phyloP scores from a whole-genome alignment of 2,888 invertebrate genomes.

The Molanna angustata region DNA sequence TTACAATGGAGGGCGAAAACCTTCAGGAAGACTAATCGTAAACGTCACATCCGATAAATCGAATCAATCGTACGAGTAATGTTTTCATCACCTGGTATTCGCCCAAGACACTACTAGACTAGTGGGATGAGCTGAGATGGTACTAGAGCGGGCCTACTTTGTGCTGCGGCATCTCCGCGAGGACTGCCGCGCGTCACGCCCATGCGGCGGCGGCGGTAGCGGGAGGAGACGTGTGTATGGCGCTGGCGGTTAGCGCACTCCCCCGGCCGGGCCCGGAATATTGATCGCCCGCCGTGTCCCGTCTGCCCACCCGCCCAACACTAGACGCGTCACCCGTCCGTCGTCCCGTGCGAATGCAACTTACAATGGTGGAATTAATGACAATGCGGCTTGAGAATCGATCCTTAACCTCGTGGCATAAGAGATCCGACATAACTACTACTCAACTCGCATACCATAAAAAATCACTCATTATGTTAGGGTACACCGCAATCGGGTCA shows the following conservation, averaged over 20 bases:
- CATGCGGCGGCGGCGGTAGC: conserved; percentile 33
- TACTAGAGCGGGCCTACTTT: conserved; percentile 7
- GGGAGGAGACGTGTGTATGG: conserved; percentile 28
- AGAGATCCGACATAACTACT: no score
- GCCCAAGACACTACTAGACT: background rate
- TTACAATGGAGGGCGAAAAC: conserved; percentile 25
- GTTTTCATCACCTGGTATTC: conserved; percentile 20
- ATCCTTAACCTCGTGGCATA: conserved; percentile 8
- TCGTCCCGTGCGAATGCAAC: conserved; percentile 42
- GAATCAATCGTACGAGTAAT: conserved; percentile 40
- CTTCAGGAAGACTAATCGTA: conserved; percentile 58
- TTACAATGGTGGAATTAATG: conserved; percentile 11
- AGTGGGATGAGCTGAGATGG: background rate
- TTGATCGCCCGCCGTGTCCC: conserved; percentile 41
- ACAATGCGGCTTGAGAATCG: conserved; percentile 24
- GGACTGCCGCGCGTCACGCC: conserved; percentile 34
- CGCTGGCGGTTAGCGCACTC: conserved; percentile 44
- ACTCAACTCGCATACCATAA: no score
- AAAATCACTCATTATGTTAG: conserved; percentile 19
- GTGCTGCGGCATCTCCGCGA: conserved; percentile 39
- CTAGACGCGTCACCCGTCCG: conserved; percentile 35
- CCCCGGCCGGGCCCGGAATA: conserved; percentile 50
- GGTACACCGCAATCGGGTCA: conserved; percentile 18
- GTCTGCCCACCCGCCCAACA: conserved; percentile 42
- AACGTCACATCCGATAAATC: conserved; percentile 52